Percentiles rank a stretch among this genome's conserved stretches.
Conservation (phyloP, 23 tunicate species). For the Phallusia fumigata region DNA sequence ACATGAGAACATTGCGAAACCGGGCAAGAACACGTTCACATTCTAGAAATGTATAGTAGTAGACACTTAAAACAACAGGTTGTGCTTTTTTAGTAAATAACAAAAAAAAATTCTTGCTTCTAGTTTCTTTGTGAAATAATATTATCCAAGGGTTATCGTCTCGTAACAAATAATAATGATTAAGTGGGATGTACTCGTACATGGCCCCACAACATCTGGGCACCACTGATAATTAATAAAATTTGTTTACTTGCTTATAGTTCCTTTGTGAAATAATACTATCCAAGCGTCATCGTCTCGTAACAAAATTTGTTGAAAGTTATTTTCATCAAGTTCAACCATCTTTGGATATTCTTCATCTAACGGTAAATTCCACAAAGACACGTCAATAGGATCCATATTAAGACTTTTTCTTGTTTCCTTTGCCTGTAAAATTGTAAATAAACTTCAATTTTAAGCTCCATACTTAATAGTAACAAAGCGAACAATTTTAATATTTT, state of each 20-base stretch:
- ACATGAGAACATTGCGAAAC: no score
- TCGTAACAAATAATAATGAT: no score
- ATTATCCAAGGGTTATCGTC: slow-evolving; percentile 80
- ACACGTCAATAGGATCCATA: slow-evolving; percentile 63
- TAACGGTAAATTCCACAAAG: slow-evolving; percentile 52
- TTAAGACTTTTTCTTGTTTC: slow-evolving; percentile 42
- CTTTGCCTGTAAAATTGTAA: not conserved
- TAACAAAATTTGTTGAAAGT: slow-evolving; percentile 48
- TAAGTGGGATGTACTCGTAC: no score
- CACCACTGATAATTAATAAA: not conserved
- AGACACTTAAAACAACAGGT: no score
- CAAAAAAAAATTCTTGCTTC: no score
- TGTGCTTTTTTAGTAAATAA: no score
- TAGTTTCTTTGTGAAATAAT: slow-evolving; percentile 28
- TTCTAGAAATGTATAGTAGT: no score
- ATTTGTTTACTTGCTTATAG: slow-evolving; percentile 24
- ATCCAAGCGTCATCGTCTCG: slow-evolving; percentile 74
- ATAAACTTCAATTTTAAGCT: no score
- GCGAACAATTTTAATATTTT: no score
- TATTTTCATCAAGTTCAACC: slow-evolving; percentile 32
- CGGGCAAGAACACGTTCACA: no score
- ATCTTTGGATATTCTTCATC: slow-evolving; percentile 35
- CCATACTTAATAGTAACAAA: no score
- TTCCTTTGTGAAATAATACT: slow-evolving; percentile 42
- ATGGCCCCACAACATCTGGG: no score